Conservation (phyloP, 2,113 vertebrate species). For the Nasalis larvatus region DNA sequence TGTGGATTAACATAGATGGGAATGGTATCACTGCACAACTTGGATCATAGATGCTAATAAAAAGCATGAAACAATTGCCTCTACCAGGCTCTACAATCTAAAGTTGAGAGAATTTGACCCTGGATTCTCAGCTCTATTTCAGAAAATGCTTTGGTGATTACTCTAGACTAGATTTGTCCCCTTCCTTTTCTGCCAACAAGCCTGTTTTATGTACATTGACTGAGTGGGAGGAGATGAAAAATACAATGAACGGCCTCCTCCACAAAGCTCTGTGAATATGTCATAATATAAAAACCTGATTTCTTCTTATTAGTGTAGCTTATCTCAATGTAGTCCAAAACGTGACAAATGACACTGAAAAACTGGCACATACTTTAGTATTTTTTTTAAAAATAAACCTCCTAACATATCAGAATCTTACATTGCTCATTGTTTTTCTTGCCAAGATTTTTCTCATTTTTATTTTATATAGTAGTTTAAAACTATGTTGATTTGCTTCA, state of each 20-base stretch:
- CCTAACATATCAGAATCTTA: slow-evolving; percentile 70
- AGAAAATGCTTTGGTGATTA: slow-evolving; percentile 3
- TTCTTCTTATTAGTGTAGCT: slow-evolving; percentile 56
- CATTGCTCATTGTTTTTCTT: slow-evolving; percentile 68
- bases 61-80: not conserved
- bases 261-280: not conserved
- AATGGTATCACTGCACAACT: not conserved
- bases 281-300: slow-evolving; percentile 35
- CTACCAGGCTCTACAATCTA: not conserved
- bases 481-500: slow-evolving; percentile 75
- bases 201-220: not conserved
- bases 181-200: not conserved
- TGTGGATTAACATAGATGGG: not conserved
- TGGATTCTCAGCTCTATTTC: not conserved
- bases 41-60: not conserved
- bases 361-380: slow-evolving; percentile 62
- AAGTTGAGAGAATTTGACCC: not conserved
- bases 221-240: slow-evolving; percentile 38
- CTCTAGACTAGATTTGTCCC: not conserved
- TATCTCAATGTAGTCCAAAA: slow-evolving; percentile 59
- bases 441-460: slow-evolving; percentile 77
- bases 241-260: not conserved
- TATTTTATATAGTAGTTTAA: slow-evolving; percentile 71
- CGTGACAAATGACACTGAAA: slow-evolving; percentile 57
- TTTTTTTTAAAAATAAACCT: slow-evolving; percentile 62